Percentiles rank a stretch among this genome's conserved stretches.
Evolutionary conservation across 2,888 invertebrate species (phyloP).

Genomic region (Scaptomyza flava): DNA sequence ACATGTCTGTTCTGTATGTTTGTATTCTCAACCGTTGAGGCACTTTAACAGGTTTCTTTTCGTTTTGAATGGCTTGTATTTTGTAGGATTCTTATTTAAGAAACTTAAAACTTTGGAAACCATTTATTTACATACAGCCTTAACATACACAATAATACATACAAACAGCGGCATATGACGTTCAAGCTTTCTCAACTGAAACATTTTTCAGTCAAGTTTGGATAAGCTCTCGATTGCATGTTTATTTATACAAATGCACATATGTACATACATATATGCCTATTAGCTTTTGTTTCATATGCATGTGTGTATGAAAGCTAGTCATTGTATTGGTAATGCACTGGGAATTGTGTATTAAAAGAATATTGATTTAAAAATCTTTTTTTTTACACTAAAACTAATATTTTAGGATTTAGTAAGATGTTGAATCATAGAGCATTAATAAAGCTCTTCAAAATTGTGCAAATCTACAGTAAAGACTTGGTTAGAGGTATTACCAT

Average conservation of each 20-base stretch:
- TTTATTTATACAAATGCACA: not conserved
- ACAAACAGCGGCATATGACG: not conserved
- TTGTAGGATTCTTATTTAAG: slow-evolving; percentile 26
- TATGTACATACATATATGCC: no score
- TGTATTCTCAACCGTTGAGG: slow-evolving; percentile 9
- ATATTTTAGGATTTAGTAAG: no score
- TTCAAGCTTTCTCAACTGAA: slow-evolving; percentile 14
- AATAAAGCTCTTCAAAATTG: no score
- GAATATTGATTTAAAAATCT: no score
- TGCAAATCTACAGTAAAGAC: no score
- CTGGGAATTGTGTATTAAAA: not conserved
- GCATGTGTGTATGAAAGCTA: no score
- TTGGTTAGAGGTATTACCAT: no score
- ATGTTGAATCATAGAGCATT: no score
- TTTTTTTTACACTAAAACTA: no score
- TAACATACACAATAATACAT: not conserved
- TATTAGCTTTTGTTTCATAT: not conserved
- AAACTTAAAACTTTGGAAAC: slow-evolving; percentile 29
- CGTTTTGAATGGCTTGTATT: slow-evolving; percentile 12
- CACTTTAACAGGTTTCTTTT: slow-evolving; percentile 33
- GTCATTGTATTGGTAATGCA: not conserved
- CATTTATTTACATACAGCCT: not conserved
- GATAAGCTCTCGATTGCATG: slow-evolving; percentile 6
- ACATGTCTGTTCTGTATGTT: not conserved
- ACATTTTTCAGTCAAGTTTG: slow-evolving; percentile 9